Conservation (phyloP, 2,888 invertebrate genomes). For the Vanessa cardui region DNA sequence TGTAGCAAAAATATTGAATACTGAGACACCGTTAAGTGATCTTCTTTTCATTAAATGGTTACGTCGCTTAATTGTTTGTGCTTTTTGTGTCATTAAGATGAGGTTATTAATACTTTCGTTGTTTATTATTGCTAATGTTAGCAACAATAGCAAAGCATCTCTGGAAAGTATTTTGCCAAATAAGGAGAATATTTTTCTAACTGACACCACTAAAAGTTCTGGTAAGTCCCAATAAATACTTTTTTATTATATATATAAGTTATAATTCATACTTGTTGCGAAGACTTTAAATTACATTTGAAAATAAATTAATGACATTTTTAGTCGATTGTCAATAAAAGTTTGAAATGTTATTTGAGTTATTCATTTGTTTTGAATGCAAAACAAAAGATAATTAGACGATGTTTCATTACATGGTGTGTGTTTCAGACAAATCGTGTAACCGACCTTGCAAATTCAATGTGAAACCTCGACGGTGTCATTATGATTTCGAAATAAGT, state of each 20-base stretch:
- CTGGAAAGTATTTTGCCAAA: slow-evolving; percentile 66
- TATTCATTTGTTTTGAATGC: slow-evolving; percentile 4
- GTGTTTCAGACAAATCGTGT: slow-evolving; percentile 69
- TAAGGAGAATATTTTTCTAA: slow-evolving; percentile 58
- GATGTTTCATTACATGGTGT: slow-evolving; percentile 31
- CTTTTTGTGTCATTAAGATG: slow-evolving; percentile 52
- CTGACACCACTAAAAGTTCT: slow-evolving; percentile 65
- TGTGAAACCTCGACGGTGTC: slow-evolving; percentile 72
- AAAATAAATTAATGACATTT: too few species aligned
- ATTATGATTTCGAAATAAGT: slow-evolving; percentile 67
- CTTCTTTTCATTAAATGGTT: background rate
- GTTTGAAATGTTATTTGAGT: too few species aligned
- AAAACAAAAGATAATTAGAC: slow-evolving; percentile 12
- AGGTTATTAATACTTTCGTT: slow-evolving; percentile 65
- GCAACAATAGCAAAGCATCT: slow-evolving; percentile 72
- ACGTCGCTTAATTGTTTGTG: background rate
- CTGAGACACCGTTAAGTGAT: background rate
- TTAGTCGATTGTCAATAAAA: too few species aligned
- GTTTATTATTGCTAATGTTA: slow-evolving; percentile 67
- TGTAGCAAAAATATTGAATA: too few species aligned
- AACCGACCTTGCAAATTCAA: slow-evolving; percentile 78
- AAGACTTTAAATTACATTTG: too few species aligned
- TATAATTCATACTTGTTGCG: too few species aligned
- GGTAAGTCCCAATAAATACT: slow-evolving; percentile 50
- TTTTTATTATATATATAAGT: background rate